Percentiles rank a stretch among this genome's conserved stretches.
Conservation (phyloP, 2,888 invertebrate genomes). For the Drosophila robusta region DNA sequence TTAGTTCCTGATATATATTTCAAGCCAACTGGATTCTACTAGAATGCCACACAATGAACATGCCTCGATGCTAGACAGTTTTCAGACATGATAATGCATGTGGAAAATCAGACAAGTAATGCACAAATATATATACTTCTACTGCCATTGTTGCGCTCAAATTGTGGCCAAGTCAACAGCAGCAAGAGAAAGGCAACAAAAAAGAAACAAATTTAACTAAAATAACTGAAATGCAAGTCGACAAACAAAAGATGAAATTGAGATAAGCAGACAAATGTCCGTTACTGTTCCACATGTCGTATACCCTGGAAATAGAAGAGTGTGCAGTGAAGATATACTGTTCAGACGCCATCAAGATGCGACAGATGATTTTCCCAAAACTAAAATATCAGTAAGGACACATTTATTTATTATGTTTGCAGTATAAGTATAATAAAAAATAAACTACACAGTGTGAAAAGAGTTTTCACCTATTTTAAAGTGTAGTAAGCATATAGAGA, state of each 20-base stretch:
- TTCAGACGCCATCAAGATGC: too few relatives aligned
- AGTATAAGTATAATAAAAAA: too few relatives aligned
- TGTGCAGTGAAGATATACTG: neutral
- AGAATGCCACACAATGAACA: conserved; percentile 28
- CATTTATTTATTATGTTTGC: too few relatives aligned
- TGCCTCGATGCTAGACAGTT: conserved; percentile 61
- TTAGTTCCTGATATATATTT: conserved; percentile 22
- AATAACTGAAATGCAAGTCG: conserved; percentile 37
- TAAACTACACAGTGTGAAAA: too few relatives aligned
- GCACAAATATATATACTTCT: conserved; percentile 2
- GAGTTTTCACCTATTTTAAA: too few relatives aligned
- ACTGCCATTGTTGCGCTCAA: conserved; percentile 26
- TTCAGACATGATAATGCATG: conserved; percentile 70
- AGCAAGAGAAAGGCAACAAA: conserved; percentile 17
- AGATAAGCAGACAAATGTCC: conserved; percentile 36
- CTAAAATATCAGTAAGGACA: too few relatives aligned
- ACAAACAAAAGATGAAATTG: conserved; percentile 44
- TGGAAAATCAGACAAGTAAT: conserved; percentile 63
- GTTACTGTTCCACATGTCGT: conserved; percentile 8
- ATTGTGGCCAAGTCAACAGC: conserved; percentile 52
- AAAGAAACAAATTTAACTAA: conserved; percentile 19
- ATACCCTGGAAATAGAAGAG: conserved; percentile 18
- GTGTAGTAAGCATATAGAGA: too few relatives aligned
- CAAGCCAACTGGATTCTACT: neutral
- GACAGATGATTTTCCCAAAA: neutral